phyloP scores from a whole-genome alignment of 37 sponge, comb jelly and placozoan genomes.

The Lycopodina hypogea region DNA sequence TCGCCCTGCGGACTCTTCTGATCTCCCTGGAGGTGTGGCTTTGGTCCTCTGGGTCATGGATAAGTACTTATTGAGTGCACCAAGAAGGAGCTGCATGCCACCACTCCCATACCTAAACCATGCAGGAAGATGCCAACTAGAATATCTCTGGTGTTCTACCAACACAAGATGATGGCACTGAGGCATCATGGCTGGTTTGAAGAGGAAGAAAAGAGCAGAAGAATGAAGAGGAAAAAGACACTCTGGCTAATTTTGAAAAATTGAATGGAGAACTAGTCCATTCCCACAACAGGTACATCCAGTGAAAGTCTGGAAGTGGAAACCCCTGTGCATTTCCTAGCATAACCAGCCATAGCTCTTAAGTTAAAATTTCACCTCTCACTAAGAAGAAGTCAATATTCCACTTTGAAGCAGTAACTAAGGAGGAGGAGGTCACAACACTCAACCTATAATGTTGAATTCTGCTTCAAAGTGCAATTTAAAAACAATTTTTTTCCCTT shows the following conservation, averaged over 20 bases:
- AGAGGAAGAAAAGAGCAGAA: conserved; percentile 55
- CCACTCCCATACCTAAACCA: conserved; percentile 82
- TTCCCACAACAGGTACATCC: too few relatives aligned
- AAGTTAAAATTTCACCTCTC: too few relatives aligned
- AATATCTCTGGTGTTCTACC: conserved; percentile 88
- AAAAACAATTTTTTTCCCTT: too few relatives aligned
- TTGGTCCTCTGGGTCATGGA: conserved; percentile 76
- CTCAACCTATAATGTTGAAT: too few relatives aligned
- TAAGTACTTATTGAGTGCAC: conserved; percentile 89
- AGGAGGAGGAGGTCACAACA: neutral
- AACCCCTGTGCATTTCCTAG: too few relatives aligned
- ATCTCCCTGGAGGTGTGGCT: conserved; percentile 71
- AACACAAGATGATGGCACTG: conserved; percentile 73
- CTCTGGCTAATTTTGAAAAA: conserved; percentile 7
- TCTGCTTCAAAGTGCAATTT: too few relatives aligned
- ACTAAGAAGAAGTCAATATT: conserved; percentile 9
- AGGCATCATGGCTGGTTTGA: conserved; percentile 77
- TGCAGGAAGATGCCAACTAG: conserved; percentile 69
- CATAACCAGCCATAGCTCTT: too few relatives aligned
- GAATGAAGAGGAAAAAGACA: conserved; percentile 45
- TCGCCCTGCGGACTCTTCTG: conserved; percentile 22
- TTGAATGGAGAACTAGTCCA: conserved; percentile 1
- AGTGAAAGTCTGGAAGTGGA: too few relatives aligned
- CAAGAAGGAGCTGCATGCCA: conserved; percentile 90
- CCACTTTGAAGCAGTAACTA: conserved; percentile 1